Evolutionary conservation across 2,888 invertebrate species (phyloP).

Genomic region (Plemyria rubiginata): DNA sequence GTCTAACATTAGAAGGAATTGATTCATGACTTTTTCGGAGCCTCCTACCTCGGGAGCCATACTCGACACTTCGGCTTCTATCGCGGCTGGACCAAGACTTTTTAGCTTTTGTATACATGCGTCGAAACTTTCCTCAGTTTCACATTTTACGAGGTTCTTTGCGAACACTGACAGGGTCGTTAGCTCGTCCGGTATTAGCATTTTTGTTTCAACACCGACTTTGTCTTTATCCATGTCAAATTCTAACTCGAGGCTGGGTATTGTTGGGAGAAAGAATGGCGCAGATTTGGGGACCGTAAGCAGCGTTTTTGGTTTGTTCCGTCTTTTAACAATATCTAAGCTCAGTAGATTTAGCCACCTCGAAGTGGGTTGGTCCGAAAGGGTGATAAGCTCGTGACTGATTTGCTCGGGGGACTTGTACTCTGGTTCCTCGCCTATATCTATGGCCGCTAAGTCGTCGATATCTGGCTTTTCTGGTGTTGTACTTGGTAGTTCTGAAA

Average conservation of each 20-base stretch:
- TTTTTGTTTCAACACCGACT: slow-evolving; percentile 72
- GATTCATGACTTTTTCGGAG: slow-evolving; percentile 88
- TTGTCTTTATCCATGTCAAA: slow-evolving; percentile 88
- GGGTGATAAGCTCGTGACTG: slow-evolving; percentile 90
- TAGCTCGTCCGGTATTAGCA: slow-evolving; percentile 84
- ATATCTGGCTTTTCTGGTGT: slow-evolving; percentile 78
- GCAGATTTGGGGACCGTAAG: slow-evolving; percentile 93
- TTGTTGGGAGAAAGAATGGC: slow-evolving; percentile 97
- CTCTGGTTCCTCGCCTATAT: slow-evolving; percentile 80
- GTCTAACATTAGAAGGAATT: slow-evolving; percentile 91
- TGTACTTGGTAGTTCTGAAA: slow-evolving; percentile 57
- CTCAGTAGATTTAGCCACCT: slow-evolving; percentile 96
- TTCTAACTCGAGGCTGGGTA: slow-evolving; percentile 91
- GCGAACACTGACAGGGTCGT: slow-evolving; percentile 89
- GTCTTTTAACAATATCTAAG: slow-evolving; percentile 92
- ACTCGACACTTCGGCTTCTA: slow-evolving; percentile 94
- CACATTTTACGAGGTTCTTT: slow-evolving; percentile 84
- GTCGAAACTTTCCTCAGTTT: slow-evolving; percentile 78
- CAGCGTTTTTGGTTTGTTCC: slow-evolving; percentile 95
- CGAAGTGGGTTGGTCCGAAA: slow-evolving; percentile 93
- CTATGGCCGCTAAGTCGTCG: slow-evolving; percentile 71
- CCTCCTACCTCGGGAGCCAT: slow-evolving; percentile 91
- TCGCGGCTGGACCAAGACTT: slow-evolving; percentile 90
- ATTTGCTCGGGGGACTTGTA: slow-evolving; percentile 92
- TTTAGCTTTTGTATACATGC: slow-evolving; percentile 87